A percentile compares a stretch with the other conserved stretches of the same genome.
These are phyloP conservation scores for Papilio demoleus DNA, from an alignment of 2,888 invertebrate genomes.

Conservation along the genomic window DNA sequence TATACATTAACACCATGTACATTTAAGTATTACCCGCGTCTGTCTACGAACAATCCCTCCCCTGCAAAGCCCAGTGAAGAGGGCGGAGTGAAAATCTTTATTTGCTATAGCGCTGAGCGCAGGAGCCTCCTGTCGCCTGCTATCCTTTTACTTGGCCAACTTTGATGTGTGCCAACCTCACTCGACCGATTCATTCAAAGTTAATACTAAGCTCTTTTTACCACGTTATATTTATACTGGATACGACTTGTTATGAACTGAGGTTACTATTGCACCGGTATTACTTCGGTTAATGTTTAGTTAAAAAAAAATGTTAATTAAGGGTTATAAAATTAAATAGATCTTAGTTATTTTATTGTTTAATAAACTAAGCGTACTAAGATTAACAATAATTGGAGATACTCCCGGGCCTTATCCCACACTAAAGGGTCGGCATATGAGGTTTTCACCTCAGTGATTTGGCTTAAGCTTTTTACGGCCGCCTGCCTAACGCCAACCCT, in stretches of 20 bases:
- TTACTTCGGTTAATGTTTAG: not conserved
- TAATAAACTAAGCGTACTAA: no score
- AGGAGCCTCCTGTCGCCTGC: constrained; percentile 30
- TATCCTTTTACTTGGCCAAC: constrained; percentile 56
- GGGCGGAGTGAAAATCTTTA: constrained; percentile 47
- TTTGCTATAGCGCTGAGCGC: constrained; percentile 46
- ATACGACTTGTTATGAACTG: constrained; percentile 20
- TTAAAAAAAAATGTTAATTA: no score
- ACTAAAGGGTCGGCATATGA: no score
- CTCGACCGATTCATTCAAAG: constrained; percentile 43
- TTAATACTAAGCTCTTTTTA: constrained; percentile 42
- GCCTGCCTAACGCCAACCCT: no score
- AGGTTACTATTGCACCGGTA: not conserved
- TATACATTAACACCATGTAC: not conserved
- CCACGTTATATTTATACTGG: constrained; percentile 38
- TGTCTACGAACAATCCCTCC: constrained; percentile 24
- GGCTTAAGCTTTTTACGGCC: no score
- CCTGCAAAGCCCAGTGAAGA: constrained; percentile 42
- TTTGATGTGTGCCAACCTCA: constrained; percentile 51
- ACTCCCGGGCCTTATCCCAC: no score
- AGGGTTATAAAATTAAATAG: no score
- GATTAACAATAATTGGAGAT: no score
- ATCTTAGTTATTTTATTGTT: no score
- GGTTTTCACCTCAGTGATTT: no score
- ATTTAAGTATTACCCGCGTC: constrained; percentile 22